These are phyloP conservation scores for Xiphophorus birchmanni DNA, from an alignment of 2,797 vertebrate species.

Conservation along the genomic window DNA sequence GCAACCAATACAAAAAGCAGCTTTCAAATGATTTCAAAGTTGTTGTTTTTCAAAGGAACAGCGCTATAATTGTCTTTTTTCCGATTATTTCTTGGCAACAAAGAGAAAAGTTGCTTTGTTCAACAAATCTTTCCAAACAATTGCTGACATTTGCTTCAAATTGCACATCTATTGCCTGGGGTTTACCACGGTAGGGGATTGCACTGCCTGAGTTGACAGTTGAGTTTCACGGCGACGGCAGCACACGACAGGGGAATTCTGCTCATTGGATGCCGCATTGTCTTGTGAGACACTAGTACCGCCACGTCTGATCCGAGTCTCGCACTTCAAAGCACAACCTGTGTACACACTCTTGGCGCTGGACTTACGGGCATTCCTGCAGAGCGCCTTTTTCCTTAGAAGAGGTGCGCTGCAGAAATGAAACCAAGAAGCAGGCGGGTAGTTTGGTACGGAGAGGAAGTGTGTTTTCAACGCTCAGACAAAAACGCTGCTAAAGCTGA, in stretches of 20 bases:
- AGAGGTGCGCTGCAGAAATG: slow-evolving; percentile 41
- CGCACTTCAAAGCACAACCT: not conserved
- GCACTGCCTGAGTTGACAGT: not conserved
- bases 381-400: not conserved
- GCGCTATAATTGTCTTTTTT: not conserved
- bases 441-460: slow-evolving; percentile 31
- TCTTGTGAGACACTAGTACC: not conserved
- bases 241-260: slow-evolving; percentile 43
- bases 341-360: too few relatives aligned
- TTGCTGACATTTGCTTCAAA: not conserved
- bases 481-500: not conserved
- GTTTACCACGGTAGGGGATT: not conserved
- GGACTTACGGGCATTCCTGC: slow-evolving; percentile 30
- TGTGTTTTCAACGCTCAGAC: not conserved
- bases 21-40: not conserved
- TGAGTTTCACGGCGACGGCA: not conserved
- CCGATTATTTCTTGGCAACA: not conserved
- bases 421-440: slow-evolving; percentile 33
- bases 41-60: not conserved
- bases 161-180: not conserved
- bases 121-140: not conserved
- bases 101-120: not conserved
- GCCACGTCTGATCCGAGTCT: not conserved
- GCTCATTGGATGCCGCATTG: slow-evolving; percentile 27
- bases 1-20: not conserved